Evolutionary conservation across 2,113 vertebrate genomes (phyloP).

Genomic region (Turnix velox): DNA sequence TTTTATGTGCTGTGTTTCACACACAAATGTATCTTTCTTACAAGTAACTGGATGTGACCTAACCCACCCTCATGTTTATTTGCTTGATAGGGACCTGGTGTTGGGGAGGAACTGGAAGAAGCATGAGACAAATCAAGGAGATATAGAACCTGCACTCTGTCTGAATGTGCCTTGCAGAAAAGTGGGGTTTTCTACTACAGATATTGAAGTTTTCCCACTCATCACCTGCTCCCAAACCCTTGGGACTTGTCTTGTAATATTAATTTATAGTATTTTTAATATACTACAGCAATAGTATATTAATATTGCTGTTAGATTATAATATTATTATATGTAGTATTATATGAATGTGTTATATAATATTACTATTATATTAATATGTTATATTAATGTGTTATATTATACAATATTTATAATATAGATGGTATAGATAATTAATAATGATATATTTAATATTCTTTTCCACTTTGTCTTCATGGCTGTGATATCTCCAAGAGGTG

Average conservation of each 20-base stretch:
- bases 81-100: background rate
- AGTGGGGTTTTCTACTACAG: background rate
- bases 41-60: conserved; percentile 10
- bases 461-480: background rate
- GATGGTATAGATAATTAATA: too few species aligned
- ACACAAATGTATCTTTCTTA: background rate
- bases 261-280: too few species aligned
- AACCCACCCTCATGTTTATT: background rate
- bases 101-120: background rate
- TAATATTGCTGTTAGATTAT: too few species aligned
- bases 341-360: too few species aligned
- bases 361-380: too few species aligned
- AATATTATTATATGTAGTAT: too few species aligned
- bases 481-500: background rate
- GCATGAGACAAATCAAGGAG: background rate
- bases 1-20: background rate
- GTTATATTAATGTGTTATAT: too few species aligned
- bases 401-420: too few species aligned
- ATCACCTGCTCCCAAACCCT: background rate
- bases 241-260: background rate
- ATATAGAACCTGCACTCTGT: background rate
- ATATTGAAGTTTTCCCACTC: background rate
- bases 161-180: background rate
- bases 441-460: too few species aligned
- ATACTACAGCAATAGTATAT: too few species aligned